Base-by-base conservation (phyloP, 2,888 invertebrate genomes). In the Atrina japonica region DNA sequence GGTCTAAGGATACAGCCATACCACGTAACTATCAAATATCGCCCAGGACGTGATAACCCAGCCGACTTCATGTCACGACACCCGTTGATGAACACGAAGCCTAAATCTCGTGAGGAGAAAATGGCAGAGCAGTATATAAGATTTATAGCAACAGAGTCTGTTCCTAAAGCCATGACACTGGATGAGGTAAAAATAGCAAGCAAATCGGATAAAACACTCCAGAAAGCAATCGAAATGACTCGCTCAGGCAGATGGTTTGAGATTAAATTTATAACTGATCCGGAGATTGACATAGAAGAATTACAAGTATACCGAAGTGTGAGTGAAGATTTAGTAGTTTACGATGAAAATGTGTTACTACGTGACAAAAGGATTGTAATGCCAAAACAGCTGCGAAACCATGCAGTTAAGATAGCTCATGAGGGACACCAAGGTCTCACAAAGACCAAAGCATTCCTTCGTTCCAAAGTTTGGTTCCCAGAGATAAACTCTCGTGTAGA, bases 391-490 rank as follows among this genome's bases (percentile, higher is more conserved):
- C 35, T 80, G 11, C 50, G 70, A 18, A 30, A 52, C n/a, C n/a
- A n/a, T n/a, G n/a, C n/a, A n/a, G n/a, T n/a, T n/a, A n/a, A n/a
- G n/a, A n/a, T n/a, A n/a, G n/a, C n/a, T n/a, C n/a, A n/a, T n/a
- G n/a, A 76, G 52, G 76, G 82, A 29, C 83, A 83, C 52, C 78
- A 78, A 66, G 82, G 83, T 11, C 64, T 80, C 1, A 66, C 52
- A 6, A 30, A 61, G n/a, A 83, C 79, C 9, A 83, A 82, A 65
- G 53, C 71, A 16, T 72, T 76, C 11, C 58, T 80, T 16, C 71
- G 77, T 5, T 68, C 70, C 6, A 83, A 79, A 61, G 76, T 84
- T 0, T 84, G 73, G 80, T 83, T 82, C 65, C 77, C 75, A 41
- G 67, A 71, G 3, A 71, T 83, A 0, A 70, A 77, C 45, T 66